Base-by-base conservation (phyloP, 2,113 vertebrate genomes). In the Ptilorrhoa leucosticta region DNA sequence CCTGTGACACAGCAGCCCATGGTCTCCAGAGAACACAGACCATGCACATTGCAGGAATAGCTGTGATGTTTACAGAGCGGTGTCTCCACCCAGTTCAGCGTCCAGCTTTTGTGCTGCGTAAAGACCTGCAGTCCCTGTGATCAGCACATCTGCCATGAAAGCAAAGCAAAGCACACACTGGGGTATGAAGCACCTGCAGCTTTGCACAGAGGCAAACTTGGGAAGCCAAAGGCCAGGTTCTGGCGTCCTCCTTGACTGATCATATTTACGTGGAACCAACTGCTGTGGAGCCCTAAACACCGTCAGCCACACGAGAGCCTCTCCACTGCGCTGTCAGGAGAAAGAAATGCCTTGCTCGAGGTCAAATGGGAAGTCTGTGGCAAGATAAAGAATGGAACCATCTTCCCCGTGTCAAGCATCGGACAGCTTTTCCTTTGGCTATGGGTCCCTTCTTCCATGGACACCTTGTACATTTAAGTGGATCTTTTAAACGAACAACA, bases 241-340 rank as follows among this genome's bases (percentile, higher is more conserved):
- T 90, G 48, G 3, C 15, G 42, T 9, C 23, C 64, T 45, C 35
- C 37, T 1, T 37, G 60, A 54, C 30, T 0, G 0, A 26, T 11
- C 21, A 11, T 2, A 3, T 26, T 44, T 27, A 33, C 45, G 16
- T 44, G 42, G 51, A 65, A 35, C 6, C 58, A 61, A 2, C 33
- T 53, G 13, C 13, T 47, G 45, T 12, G 54, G 26, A 63, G 45
- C 51, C 54, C 71, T 26, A 28, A 81, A 28, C 56, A 54, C 51
- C 84, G 45, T 7, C 60, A 66, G 13, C 56, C 47, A 63, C 47
- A 18, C 0, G 0, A 92, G 19, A 93, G 45, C 54, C 47, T 84
- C 48, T 23, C 40, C 65, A 35, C 61, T 47, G 72, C 53, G 28
- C 48, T 47, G 9, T 8, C 54, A 56, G 47, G 51, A 58, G n/a